Conservation (phyloP, 2,113 vertebrate genomes). For the Paramisgurnus dabryanus region DNA sequence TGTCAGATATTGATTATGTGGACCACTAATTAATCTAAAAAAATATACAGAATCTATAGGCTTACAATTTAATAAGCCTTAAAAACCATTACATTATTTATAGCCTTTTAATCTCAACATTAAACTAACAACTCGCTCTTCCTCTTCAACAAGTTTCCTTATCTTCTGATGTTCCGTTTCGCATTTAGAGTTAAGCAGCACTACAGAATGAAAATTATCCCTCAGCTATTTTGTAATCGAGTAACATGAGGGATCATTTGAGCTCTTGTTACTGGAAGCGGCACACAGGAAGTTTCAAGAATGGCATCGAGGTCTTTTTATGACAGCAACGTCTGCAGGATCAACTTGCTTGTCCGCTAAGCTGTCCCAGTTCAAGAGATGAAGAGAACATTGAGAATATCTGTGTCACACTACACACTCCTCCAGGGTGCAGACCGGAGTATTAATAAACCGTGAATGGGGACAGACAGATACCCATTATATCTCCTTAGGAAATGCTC, state of each 20-base stretch:
- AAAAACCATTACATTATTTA: background rate
- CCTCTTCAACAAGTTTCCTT: background rate
- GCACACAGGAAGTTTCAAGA: constrained; percentile 64
- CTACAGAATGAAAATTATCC: background rate
- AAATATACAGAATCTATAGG: background rate
- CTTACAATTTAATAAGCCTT: background rate
- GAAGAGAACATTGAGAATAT: constrained; percentile 74
- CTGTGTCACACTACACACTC: constrained; percentile 56
- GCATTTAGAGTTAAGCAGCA: background rate
- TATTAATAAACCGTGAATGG: constrained; percentile 77
- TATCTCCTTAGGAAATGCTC: constrained; percentile 45
- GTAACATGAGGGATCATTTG: constrained; percentile 17
- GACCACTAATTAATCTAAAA: background rate
- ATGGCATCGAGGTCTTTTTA: constrained; percentile 70
- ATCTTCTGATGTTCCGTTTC: background rate
- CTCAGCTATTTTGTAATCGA: background rate
- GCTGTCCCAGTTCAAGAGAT: constrained; percentile 59
- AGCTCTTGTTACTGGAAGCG: background rate
- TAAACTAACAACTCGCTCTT: too few relatives aligned
- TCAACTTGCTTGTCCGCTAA: constrained; percentile 53
- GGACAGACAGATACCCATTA: constrained; percentile 72
- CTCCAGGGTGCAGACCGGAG: constrained; percentile 66
- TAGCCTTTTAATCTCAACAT: background rate
- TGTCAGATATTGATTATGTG: background rate
- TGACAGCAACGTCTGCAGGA: constrained; percentile 29